phyloP scores from a whole-genome alignment of 2,888 invertebrate species.

The Oscheius sp. region DNA sequence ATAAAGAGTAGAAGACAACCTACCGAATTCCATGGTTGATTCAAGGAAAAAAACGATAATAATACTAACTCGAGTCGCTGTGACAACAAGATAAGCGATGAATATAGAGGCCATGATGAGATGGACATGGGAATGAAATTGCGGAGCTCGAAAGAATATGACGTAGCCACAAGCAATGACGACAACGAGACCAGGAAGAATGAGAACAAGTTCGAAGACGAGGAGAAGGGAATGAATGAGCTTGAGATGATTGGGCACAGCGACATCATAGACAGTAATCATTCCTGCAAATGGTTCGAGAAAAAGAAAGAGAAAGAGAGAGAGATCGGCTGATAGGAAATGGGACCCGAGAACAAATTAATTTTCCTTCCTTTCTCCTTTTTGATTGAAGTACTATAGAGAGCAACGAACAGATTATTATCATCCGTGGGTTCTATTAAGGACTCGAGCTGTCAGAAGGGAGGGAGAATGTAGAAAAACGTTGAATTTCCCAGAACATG shows the following conservation, averaged over 20 bases:
- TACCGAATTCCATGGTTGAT: background rate
- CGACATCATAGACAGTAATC: conserved; percentile 25
- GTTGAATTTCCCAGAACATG: too few relatives aligned
- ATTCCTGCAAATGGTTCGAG: background rate
- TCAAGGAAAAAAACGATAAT: conserved; percentile 1
- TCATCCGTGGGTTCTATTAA: too few relatives aligned
- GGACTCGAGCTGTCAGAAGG: too few relatives aligned
- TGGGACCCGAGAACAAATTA: too few relatives aligned
- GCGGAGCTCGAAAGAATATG: conserved; percentile 7
- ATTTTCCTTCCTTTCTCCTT: too few relatives aligned
- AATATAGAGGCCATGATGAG: conserved; percentile 8
- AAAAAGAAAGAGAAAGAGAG: background rate
- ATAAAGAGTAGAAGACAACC: too few relatives aligned
- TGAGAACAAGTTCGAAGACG: conserved; percentile 18
- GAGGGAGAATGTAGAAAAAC: too few relatives aligned
- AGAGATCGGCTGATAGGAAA: background rate
- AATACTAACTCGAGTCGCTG: background rate
- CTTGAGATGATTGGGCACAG: background rate
- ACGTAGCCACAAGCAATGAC: conserved; percentile 16
- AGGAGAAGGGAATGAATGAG: conserved; percentile 1
- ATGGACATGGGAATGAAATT: conserved; percentile 25
- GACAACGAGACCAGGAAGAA: background rate
- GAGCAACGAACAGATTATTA: too few relatives aligned
- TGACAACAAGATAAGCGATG: conserved; percentile 17
- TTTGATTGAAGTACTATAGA: too few relatives aligned